Percentiles rank a stretch among this genome's conserved stretches.
Evolutionary conservation across 2,113 vertebrate species (phyloP).

Genomic region (Vombatus ursinus): DNA sequence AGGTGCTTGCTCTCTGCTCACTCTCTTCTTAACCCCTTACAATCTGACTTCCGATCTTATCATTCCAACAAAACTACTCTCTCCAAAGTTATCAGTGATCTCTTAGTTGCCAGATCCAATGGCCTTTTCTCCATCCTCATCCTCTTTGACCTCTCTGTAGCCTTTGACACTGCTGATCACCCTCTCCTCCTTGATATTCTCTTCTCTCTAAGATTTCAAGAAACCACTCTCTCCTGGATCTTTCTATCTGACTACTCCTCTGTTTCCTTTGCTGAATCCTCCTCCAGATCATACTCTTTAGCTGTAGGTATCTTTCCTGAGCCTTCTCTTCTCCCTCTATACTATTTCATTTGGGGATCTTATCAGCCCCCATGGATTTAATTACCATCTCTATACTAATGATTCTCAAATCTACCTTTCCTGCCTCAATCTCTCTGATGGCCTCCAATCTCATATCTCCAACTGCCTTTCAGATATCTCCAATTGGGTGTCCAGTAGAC

Average conservation of each 20-base stretch:
- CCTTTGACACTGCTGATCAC: background rate
- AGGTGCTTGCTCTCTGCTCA: too few species aligned
- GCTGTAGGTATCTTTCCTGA: too few species aligned
- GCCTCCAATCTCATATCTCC: background rate
- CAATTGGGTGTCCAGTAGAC: background rate
- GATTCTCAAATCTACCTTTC: background rate
- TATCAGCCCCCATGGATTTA: background rate
- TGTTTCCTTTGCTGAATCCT: too few species aligned
- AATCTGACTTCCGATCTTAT: too few species aligned
- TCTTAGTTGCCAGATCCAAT: background rate
- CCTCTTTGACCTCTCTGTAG: background rate
- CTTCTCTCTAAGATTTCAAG: background rate
- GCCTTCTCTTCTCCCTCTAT: too few species aligned
- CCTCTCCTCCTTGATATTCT: background rate
- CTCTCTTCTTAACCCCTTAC: too few species aligned
- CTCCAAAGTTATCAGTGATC: background rate
- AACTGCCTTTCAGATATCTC: background rate
- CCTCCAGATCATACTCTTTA: too few species aligned
- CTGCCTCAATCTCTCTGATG: background rate
- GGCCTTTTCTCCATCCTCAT: background rate
- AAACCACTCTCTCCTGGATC: background rate
- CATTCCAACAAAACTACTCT: too few species aligned
- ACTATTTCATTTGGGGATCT: background rate
- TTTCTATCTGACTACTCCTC: too few species aligned
- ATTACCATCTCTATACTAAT: background rate